Percentiles rank a stretch among this genome's conserved stretches.
Evolutionary conservation across 2,113 vertebrate genomes (phyloP).

Genomic region (Psephotus haematonotus): DNA sequence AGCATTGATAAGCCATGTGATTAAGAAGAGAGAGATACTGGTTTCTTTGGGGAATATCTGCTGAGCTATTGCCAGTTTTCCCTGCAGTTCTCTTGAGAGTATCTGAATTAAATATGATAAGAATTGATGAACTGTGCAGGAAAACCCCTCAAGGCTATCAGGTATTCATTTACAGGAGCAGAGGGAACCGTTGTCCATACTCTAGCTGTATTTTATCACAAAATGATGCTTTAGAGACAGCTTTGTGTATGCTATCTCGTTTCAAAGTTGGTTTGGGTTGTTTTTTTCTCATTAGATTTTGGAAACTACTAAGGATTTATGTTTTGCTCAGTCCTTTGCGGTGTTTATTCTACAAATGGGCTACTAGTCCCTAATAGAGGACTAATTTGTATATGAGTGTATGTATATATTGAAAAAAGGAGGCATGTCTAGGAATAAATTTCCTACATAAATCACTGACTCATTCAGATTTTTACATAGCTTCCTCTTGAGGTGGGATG

Average conservation of each 20-base stretch:
- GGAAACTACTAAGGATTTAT: not conserved
- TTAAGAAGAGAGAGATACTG: not conserved
- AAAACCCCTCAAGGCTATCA: constrained; percentile 4
- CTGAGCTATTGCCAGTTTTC: not conserved
- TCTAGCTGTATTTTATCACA: not conserved
- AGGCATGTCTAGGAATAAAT: not conserved
- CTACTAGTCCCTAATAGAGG: not conserved
- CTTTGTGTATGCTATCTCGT: not conserved
- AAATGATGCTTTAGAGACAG: not conserved
- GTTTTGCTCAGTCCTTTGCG: not conserved
- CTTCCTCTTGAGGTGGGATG: not conserved
- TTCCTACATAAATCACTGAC: not conserved
- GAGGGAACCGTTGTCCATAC: not conserved
- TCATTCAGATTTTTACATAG: not conserved
- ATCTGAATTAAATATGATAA: constrained; percentile 37
- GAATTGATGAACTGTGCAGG: constrained; percentile 19
- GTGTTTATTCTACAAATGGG: not conserved
- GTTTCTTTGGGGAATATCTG: not conserved
- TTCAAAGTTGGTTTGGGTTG: not conserved
- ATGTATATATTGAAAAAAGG: not conserved
- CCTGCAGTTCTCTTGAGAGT: not conserved
- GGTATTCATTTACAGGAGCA: not conserved
- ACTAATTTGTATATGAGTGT: not conserved
- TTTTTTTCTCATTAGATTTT: not conserved
- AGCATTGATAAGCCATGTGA: not conserved